Conservation (phyloP, 2,797 vertebrate genomes). For the Potorous gilbertii region DNA sequence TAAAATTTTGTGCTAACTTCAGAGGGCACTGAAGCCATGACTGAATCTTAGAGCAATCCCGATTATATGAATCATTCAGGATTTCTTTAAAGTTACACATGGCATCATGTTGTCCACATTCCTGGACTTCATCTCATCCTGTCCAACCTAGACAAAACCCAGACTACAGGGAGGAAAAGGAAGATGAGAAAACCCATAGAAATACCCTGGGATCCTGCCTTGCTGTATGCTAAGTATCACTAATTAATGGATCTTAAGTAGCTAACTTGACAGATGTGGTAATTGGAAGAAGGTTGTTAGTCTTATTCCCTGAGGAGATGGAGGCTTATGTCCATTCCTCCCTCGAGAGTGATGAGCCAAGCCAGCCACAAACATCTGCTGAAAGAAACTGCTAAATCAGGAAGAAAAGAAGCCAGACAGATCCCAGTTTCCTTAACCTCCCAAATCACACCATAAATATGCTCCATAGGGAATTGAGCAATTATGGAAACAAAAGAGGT, state of each 20-base stretch:
- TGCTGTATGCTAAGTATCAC: not conserved
- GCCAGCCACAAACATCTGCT: not conserved
- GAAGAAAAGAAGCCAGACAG: not conserved
- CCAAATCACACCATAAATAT: not conserved
- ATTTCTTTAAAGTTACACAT: not conserved
- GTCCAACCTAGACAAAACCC: too few species aligned
- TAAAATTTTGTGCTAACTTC: not conserved
- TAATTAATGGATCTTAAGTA: not conserved
- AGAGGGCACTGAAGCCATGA: not conserved
- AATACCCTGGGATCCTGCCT: not conserved
- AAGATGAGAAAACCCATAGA: rapidly evolving
- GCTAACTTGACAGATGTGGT: not conserved
- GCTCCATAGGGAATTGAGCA: not conserved
- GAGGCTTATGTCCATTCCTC: not conserved
- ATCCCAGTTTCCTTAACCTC: slow-evolving; percentile 1
- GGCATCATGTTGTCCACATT: rapidly evolving
- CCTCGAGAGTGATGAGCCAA: not conserved
- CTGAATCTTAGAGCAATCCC: not conserved
- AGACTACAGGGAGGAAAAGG: not conserved
- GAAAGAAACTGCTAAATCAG: slow-evolving; percentile 4
- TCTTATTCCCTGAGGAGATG: not conserved
- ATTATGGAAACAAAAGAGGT: not conserved
- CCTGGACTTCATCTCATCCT: not conserved
- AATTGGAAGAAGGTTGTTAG: not conserved
- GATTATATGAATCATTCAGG: not conserved